These are phyloP conservation scores for Siphonodentalium dalli DNA, from an alignment of 2,888 invertebrate species.

Conservation along the genomic window DNA sequence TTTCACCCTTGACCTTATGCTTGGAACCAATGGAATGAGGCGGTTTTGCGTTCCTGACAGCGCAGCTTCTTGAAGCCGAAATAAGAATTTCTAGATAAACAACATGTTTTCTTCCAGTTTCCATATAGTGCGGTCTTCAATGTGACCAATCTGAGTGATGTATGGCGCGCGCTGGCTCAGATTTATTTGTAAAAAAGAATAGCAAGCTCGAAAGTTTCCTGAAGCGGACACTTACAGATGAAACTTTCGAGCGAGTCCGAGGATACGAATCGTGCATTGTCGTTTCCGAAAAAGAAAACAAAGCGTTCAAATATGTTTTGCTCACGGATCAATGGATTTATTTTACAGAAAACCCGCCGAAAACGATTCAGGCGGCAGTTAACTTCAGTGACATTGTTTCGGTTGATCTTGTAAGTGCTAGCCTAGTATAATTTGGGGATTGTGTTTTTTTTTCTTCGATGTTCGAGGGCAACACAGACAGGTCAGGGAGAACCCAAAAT, in stretches of 20 bases:
- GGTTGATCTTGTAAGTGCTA: slow-evolving; percentile 55
- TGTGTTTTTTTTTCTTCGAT: too few species aligned
- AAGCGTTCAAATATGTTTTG: slow-evolving; percentile 60
- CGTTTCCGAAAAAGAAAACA: slow-evolving; percentile 60
- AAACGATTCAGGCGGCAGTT: slow-evolving; percentile 50
- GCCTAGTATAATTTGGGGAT: too few species aligned
- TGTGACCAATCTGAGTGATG: too few species aligned
- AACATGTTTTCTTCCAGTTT: too few species aligned
- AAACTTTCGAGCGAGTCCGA: slow-evolving; percentile 57
- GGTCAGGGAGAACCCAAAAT: too few species aligned
- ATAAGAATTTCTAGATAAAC: too few species aligned
- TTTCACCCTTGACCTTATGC: too few species aligned
- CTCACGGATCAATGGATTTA: slow-evolving; percentile 61
- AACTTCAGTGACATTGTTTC: slow-evolving; percentile 54
- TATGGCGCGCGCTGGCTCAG: slow-evolving; percentile 47
- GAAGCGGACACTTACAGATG: slow-evolving; percentile 53
- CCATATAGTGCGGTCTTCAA: too few species aligned
- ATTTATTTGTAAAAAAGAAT: slow-evolving; percentile 54
- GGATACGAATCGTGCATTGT: slow-evolving; percentile 62
- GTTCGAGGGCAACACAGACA: too few species aligned
- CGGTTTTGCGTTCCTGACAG: too few species aligned
- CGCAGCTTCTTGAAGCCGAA: too few species aligned
- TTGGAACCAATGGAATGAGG: too few species aligned
- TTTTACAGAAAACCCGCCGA: slow-evolving; percentile 63
- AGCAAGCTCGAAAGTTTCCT: slow-evolving; percentile 62